A percentile compares a stretch with the other conserved stretches of the same genome.
Conservation (phyloP, 2,113 vertebrate species). For the Alligator mississippiensis region DNA sequence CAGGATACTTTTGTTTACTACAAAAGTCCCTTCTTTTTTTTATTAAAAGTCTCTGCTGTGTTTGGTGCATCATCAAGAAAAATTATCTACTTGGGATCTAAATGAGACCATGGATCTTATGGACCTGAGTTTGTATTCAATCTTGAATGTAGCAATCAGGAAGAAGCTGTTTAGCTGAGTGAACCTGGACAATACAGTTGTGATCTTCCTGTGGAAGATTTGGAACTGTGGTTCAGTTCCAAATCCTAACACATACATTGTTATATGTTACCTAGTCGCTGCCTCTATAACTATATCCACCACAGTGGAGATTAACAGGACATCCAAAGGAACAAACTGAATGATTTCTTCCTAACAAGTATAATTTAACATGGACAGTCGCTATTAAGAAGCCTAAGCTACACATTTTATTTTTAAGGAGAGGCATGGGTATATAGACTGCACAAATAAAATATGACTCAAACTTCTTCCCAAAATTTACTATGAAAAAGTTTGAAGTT, state of each 20-base stretch:
- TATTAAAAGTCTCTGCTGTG: not conserved
- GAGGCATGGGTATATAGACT: not conserved
- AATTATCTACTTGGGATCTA: constrained; percentile 43
- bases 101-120: not conserved
- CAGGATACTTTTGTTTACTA: not conserved
- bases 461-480: constrained; percentile 32
- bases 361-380: not conserved
- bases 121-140: not conserved
- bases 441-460: constrained; percentile 16
- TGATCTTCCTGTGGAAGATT: not conserved
- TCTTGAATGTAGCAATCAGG: constrained; percentile 30
- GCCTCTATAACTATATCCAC: not conserved
- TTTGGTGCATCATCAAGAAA: constrained; percentile 30
- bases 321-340: not conserved
- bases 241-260: not conserved
- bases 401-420: not conserved
- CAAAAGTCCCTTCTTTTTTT: constrained; percentile 30
- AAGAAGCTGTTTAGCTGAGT: constrained; percentile 1
- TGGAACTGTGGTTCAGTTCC: not conserved
- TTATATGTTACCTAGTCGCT: no score
- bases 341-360: not conserved
- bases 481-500: constrained; percentile 1
- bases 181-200: constrained; percentile 1
- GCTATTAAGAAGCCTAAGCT: not conserved
- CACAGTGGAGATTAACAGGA: not conserved